A percentile compares a stretch with the other conserved stretches of the same genome.
Conservation (phyloP, 2,797 vertebrate genomes). For the Halcyon leucocephala region DNA sequence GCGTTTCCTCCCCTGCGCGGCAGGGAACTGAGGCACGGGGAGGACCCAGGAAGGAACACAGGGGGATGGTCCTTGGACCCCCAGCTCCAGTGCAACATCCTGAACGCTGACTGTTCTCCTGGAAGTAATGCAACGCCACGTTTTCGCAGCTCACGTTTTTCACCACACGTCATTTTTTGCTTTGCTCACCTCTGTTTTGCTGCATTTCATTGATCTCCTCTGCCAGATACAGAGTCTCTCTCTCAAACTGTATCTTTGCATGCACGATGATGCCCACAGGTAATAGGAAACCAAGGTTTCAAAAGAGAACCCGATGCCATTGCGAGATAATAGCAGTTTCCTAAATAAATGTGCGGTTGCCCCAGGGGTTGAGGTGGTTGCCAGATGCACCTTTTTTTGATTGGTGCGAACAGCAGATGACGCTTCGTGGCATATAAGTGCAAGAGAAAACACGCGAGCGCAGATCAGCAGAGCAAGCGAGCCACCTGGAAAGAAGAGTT, state of each 20-base stretch:
- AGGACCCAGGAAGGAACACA: background rate
- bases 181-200: background rate
- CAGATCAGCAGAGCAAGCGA: slow-evolving; percentile 62
- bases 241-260: slow-evolving; percentile 40
- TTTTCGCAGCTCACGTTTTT: background rate
- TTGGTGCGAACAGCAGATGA: slow-evolving; percentile 77
- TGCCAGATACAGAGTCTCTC: background rate
- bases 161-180: fast-evolving
- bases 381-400: slow-evolving; percentile 76
- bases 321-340: slow-evolving; percentile 74
- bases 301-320: slow-evolving; percentile 72
- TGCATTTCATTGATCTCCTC: background rate
- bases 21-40: background rate
- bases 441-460: slow-evolving; percentile 59
- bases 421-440: slow-evolving; percentile 78
- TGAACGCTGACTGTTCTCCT: background rate
- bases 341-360: slow-evolving; percentile 69
- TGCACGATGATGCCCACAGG: slow-evolving; percentile 72
- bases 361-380: slow-evolving; percentile 64
- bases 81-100: background rate
- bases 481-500: slow-evolving; percentile 44
- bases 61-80: background rate
- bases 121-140: background rate
- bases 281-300: slow-evolving; percentile 75
- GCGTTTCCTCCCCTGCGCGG: background rate